Percentiles rank a stretch among this genome's conserved stretches.
Conservation (phyloP, 1,140 invertebrate species). For the Gonatopus flavifemur region DNA sequence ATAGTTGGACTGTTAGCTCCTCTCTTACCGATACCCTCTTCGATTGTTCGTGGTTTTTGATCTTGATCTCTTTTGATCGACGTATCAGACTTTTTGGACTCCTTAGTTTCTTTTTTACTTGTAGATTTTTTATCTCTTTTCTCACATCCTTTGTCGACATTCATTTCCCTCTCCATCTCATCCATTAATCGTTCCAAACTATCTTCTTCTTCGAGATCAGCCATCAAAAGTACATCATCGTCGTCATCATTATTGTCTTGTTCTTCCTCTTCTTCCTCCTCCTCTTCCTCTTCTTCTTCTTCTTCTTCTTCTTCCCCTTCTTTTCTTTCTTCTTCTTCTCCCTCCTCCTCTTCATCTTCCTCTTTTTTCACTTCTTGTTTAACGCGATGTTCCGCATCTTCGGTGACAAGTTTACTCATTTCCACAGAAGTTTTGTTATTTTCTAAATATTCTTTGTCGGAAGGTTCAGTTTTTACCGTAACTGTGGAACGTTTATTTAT, state of each 20-base stretch:
- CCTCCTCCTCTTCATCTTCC: conserved; percentile 14
- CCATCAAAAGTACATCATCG: conserved; percentile 49
- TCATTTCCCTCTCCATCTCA: conserved; percentile 53
- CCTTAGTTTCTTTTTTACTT: conserved; percentile 19
- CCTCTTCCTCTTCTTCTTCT: conserved; percentile 19
- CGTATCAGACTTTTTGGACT: conserved; percentile 13
- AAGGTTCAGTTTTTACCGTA: conserved; percentile 10
- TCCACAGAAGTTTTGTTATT: conserved; percentile 18
- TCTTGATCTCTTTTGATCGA: conserved; percentile 10
- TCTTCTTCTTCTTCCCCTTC: conserved; percentile 24
- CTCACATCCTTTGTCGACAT: conserved; percentile 29
- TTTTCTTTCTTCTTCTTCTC: conserved; percentile 7
- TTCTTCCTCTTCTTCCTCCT: conserved; percentile 22
- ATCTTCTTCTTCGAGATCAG: conserved; percentile 52
- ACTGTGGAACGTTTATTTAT: conserved; percentile 7
- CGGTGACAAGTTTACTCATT: neutral
- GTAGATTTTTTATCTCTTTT: conserved; percentile 31
- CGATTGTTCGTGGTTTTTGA: conserved; percentile 14
- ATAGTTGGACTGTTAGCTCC: conserved; percentile 14
- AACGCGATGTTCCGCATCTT: neutral
- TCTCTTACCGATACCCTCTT: conserved; percentile 17
- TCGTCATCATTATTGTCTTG: conserved; percentile 46
- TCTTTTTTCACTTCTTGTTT: conserved; percentile 10
- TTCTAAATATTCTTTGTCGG: conserved; percentile 14
- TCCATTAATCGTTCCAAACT: conserved; percentile 52